A percentile compares a stretch with the other conserved stretches of the same genome.
Evolutionary conservation across 2,113 vertebrate species (phyloP).

Genomic region (Zonotrichia leucophrys): DNA sequence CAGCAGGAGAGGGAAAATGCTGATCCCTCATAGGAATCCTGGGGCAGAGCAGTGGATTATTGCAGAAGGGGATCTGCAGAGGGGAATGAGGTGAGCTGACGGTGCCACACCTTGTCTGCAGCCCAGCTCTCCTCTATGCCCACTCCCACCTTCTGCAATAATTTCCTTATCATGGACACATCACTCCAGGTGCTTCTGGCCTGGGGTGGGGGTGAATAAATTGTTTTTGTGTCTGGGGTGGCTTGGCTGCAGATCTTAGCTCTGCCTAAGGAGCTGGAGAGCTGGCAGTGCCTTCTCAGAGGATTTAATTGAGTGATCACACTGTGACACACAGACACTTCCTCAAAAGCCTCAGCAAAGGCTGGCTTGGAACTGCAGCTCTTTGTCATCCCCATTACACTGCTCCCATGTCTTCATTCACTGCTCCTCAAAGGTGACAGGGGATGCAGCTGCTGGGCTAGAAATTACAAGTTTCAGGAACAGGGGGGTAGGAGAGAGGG

Average conservation of each 20-base stretch:
- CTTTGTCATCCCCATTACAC: neutral
- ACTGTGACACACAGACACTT: neutral
- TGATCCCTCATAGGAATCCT: too few relatives aligned
- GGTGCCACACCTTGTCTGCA: neutral
- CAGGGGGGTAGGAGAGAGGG: neutral
- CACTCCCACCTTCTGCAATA: neutral
- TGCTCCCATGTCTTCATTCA: neutral
- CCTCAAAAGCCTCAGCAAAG: neutral
- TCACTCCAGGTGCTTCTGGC: neutral
- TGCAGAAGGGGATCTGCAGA: neutral
- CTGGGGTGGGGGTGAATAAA: neutral
- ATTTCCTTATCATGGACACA: neutral
- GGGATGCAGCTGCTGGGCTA: neutral
- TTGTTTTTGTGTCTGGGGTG: neutral
- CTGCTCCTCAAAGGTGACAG: neutral
- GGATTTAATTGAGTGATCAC: conserved; percentile 21
- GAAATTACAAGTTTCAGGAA: neutral
- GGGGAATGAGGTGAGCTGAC: rapidly evolving
- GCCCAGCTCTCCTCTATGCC: neutral
- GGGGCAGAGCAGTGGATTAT: neutral
- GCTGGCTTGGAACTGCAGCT: neutral
- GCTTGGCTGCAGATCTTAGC: neutral
- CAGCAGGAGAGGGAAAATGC: neutral
- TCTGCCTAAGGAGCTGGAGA: neutral
- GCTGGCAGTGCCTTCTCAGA: neutral